Evolutionary conservation across 2,113 vertebrate species (phyloP), one percentile per base, ranked within the genome.

Genomic region (Centropristis striata): DNA sequence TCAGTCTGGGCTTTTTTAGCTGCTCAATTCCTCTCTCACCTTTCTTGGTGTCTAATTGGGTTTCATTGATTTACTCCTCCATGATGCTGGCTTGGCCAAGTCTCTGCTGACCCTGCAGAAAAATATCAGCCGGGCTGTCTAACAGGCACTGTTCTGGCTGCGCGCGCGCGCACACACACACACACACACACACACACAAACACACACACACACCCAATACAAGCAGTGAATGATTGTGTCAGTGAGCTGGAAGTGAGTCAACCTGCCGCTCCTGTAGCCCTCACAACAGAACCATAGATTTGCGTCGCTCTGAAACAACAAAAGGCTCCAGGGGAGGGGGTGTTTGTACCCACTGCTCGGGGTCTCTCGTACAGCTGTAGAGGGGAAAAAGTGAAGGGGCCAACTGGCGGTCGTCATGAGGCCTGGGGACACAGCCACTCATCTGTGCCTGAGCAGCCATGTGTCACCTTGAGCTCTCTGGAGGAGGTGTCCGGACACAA

Each of bases 31-130:
- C 80, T 80, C 74, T 80, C 81, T 89, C 90, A 87, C 90, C 86
- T 91, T 90, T 85, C 83, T 75, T 82, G 21, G 82, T 73, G 79
- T 92, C 91, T 94, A 94, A 93, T 93, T 93, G 93, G 91, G 88
- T 92, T 93, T 88, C 90, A 92, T 94, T 92, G 94, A 95, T 94
- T 94, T 92, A 89, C 86, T 91, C 84, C 75, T 75, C 78, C 75
- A 85, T 83, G 88, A 90, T 92, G 78, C 89, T 76, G 81, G 71
- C 81, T 90, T 88, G 90, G 92, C 88, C 84, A 79, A 68, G 78
- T 88, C 86, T 86, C 79, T 92, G 93, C 94, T 94, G 95, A 95
- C 90, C 93, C 89, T 85, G 93, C 93, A 93, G 88, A 92, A 94
- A 92, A 91, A 91, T 80, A 87, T 86, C 80, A 86, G 86, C 73